These are phyloP conservation scores for Latheticus oryzae DNA, from an alignment of 2,888 invertebrate species.

Conservation along the genomic window DNA sequence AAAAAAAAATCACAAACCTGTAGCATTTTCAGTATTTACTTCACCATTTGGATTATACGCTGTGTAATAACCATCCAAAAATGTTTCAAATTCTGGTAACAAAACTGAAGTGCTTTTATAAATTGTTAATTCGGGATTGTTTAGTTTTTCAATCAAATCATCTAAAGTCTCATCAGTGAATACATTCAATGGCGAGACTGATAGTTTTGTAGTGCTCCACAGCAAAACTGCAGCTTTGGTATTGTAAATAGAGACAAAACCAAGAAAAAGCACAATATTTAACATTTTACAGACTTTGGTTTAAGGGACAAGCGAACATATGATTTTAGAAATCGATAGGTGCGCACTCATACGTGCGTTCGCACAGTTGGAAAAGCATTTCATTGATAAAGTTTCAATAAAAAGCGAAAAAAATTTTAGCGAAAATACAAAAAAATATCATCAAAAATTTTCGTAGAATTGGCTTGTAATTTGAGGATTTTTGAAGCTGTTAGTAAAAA, in stretches of 20 bases:
- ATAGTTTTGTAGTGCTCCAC: conserved; percentile 56
- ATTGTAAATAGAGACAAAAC: not conserved
- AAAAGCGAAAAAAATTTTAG: too few species aligned
- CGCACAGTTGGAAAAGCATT: too few species aligned
- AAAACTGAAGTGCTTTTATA: conserved; percentile 55
- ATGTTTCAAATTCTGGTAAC: conserved; percentile 53
- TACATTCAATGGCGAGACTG: conserved; percentile 58
- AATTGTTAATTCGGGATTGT: conserved; percentile 56
- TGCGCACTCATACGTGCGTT: too few species aligned
- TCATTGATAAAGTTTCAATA: too few species aligned
- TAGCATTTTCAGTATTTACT: conserved; percentile 55
- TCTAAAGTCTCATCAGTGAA: conserved; percentile 59
- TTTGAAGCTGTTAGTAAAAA: too few species aligned
- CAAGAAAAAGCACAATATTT: too few species aligned
- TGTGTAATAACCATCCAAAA: conserved; percentile 55
- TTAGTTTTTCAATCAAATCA: conserved; percentile 53
- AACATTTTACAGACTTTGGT: too few species aligned
- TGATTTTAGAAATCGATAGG: conserved; percentile 4
- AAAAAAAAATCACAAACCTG: conserved; percentile 48
- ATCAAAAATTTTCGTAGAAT: too few species aligned
- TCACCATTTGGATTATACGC: conserved; percentile 60
- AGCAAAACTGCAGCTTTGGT: conserved; percentile 51
- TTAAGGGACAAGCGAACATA: too few species aligned
- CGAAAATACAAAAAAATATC: too few species aligned
- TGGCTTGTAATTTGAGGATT: too few species aligned